These are phyloP conservation scores for Botrylloides violaceus DNA, from an alignment of 23 tunicate species.

Conservation along the genomic window DNA sequence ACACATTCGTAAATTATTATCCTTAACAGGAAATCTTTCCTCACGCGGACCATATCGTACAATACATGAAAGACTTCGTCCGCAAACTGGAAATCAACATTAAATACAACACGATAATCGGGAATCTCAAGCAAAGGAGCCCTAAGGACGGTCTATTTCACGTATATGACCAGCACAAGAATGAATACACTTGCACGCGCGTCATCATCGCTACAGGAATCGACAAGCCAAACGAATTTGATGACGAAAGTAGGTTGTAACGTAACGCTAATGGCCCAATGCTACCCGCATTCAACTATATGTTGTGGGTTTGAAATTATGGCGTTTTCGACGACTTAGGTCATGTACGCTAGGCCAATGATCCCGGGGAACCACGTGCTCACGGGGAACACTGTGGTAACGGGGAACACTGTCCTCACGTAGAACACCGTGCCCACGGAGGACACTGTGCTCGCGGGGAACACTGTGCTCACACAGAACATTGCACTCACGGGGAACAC, in stretches of 20 bases:
- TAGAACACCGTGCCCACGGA: too few relatives aligned
- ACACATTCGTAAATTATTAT: too few relatives aligned
- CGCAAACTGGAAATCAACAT: slow-evolving; percentile 40
- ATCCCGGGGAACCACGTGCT: too few relatives aligned
- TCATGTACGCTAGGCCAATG: too few relatives aligned
- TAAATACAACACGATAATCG: slow-evolving; percentile 46
- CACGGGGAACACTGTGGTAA: too few relatives aligned
- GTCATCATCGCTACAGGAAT: slow-evolving; percentile 77
- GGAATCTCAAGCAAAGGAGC: slow-evolving; percentile 17
- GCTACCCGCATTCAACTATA: too few relatives aligned
- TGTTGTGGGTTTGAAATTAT: too few relatives aligned
- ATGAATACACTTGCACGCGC: slow-evolving; percentile 32
- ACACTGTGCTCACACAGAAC: too few relatives aligned
- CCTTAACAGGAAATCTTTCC: slow-evolving; percentile 63
- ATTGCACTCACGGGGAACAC: too few relatives aligned
- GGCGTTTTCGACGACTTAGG: too few relatives aligned
- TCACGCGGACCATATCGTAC: slow-evolving; percentile 46
- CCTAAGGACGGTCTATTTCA: slow-evolving; percentile 20
- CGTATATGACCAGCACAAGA: slow-evolving; percentile 33
- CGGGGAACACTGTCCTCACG: not conserved
- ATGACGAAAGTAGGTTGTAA: slow-evolving; percentile 38
- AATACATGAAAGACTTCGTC: slow-evolving; percentile 61
- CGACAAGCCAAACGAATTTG: slow-evolving; percentile 35
- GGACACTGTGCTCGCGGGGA: too few relatives aligned
- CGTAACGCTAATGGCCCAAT: too few relatives aligned